Evolutionary conservation across 2,888 invertebrate genomes (phyloP).

Genomic region (Melieria picta): DNA sequence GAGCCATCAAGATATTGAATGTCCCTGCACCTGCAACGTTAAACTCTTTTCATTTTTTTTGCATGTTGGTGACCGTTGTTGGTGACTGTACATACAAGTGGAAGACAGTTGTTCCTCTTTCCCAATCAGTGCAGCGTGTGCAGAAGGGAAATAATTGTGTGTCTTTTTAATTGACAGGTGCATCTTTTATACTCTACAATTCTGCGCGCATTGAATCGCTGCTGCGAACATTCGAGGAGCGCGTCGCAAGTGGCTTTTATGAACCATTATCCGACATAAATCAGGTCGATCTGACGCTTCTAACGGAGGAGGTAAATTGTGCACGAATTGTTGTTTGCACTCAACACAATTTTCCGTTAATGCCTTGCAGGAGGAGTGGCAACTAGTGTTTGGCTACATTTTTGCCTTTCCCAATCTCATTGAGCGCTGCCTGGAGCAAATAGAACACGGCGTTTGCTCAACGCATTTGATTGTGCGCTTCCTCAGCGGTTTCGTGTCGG

Average conservation of each 20-base stretch:
- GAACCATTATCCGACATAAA: conserved; percentile 71
- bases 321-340: neutral
- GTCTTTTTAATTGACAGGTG: conserved; percentile 68
- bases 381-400: conserved; percentile 74
- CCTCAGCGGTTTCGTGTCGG: conserved; percentile 72
- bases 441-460: conserved; percentile 69
- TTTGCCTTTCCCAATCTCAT: conserved; percentile 74
- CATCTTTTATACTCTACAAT: conserved; percentile 81
- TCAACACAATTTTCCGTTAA: neutral
- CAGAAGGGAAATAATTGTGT: conserved; percentile 34
- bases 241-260: conserved; percentile 69
- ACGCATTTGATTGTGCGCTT: conserved; percentile 75
- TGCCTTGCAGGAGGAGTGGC: conserved; percentile 80
- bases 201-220: conserved; percentile 77
- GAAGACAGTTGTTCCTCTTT: no score
- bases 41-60: no score
- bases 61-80: no score
- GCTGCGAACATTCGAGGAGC: conserved; percentile 72
- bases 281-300: conserved; percentile 71
- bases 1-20: no score
- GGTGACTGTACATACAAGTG: no score
- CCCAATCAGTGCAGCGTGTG: neutral
- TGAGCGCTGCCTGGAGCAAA: conserved; percentile 68
- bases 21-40: no score
- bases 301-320: conserved; percentile 72